These are phyloP conservation scores for Saimiri boliviensis DNA, from an alignment of 2,113 vertebrate genomes.

Conservation along the genomic window DNA sequence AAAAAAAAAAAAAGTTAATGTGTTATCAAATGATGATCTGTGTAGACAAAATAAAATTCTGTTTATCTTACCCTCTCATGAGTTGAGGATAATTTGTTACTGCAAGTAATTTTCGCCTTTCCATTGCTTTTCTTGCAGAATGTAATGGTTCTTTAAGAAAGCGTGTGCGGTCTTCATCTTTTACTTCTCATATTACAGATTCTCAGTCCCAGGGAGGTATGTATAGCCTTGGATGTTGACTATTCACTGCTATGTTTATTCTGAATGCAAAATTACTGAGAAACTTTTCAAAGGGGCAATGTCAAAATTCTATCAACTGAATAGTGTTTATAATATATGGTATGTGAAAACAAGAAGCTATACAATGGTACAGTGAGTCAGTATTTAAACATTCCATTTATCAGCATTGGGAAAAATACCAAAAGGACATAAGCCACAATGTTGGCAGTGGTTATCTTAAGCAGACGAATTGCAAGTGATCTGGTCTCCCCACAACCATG, in stretches of 20 bases:
- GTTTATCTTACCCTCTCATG: background rate
- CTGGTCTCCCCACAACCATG: no score
- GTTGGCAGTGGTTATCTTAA: background rate
- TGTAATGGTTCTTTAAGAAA: conserved; percentile 81
- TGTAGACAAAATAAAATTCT: background rate
- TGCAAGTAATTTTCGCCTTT: background rate
- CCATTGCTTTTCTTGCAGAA: conserved; percentile 76
- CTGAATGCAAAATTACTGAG: conserved; percentile 7
- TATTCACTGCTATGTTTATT: background rate
- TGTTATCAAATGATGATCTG: background rate
- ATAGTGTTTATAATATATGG: background rate
- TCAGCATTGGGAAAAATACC: background rate
- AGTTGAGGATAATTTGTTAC: background rate
- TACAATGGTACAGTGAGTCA: background rate
- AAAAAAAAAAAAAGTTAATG: no score
- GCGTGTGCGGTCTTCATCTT: conserved; percentile 82
- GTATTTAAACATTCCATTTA: background rate
- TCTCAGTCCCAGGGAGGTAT: conserved; percentile 66
- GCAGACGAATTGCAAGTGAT: background rate
- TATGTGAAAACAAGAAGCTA: conserved; percentile 5
- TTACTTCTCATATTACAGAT: conserved; percentile 78
- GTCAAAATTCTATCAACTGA: background rate
- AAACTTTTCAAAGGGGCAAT: background rate
- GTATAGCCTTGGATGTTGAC: conserved; percentile 55
- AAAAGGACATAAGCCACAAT: background rate